Evolutionary conservation across 92 coral and sea anemone species (phyloP), one percentile per base, ranked within the genome.

Genomic region (Epizoanthus illoricatus): DNA sequence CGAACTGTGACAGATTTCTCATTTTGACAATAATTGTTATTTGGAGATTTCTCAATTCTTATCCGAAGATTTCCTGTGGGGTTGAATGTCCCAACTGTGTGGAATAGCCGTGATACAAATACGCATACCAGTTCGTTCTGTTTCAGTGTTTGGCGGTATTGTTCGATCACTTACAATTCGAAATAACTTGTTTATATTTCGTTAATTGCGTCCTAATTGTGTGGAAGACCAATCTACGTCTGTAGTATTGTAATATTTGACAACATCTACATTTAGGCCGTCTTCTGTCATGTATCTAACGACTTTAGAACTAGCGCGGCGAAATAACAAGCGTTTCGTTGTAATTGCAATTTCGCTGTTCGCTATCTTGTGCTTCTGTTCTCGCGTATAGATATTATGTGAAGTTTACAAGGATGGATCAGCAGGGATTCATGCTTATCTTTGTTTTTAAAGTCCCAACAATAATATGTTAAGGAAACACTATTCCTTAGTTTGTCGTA

Each of bases 1-100:
- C 42, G 16, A 20, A 78, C 72, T 43, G 24, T 78, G 71, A 78
- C 71, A 61, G 82, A 78, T 41, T 64, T 62, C 71, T 72, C 40
- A 60, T 76, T 76, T 6, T 60, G 81, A 76, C 70, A 76, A 41
- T 49, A 76, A 78, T 60, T 20, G 60, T 41, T 39, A 62, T 43
- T 63, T 78, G 82, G 54, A 61, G 82, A 78, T 78, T 78, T 78
- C 82, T 47, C 82, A 64, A 78, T 63, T 78, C 71, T 63, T 63
- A 62, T 78, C 82, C 33, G 61, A 16, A 78, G 58, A 54, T 78
- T 41, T 78, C 82, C 71, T 78, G 82, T 63, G 40, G 71, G 82
- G 49, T 61, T 21, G 71, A 78, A 78, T 63, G 54, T 66, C 56
- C 71, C 13, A 78, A 78, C 71, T 61, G 54, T 61, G 47, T 59